phyloP scores from a whole-genome alignment of 2,797 vertebrate genomes.

The Rhinophrynus dorsalis region DNA sequence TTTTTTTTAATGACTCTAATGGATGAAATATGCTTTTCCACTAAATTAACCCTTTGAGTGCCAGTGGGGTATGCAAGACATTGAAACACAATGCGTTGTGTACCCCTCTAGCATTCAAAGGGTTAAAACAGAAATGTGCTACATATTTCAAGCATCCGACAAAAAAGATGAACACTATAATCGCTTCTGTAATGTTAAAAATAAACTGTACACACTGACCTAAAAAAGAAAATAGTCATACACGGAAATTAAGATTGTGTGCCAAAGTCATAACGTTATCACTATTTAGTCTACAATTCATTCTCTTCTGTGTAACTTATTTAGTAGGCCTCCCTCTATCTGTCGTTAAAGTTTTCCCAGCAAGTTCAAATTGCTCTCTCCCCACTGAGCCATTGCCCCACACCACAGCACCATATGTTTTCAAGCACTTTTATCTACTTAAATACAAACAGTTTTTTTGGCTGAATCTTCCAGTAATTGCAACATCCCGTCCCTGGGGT shows the following conservation, averaged over 20 bases:
- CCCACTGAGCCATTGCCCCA: slow-evolving; percentile 42
- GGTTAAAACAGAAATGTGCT: too few species aligned
- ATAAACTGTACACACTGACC: too few species aligned
- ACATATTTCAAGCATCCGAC: too few species aligned
- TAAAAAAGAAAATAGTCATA: too few species aligned
- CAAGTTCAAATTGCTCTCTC: slow-evolving; percentile 16
- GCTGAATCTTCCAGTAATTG: slow-evolving; percentile 64
- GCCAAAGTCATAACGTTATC: neutral
- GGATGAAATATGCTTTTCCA: too few species aligned
- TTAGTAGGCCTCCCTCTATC: neutral
- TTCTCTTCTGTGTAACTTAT: slow-evolving; percentile 8
- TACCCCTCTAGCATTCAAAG: too few species aligned
- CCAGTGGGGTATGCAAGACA: too few species aligned
- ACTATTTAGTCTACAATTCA: slow-evolving; percentile 38
- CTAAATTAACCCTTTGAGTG: too few species aligned
- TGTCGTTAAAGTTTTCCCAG: neutral
- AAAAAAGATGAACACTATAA: too few species aligned
- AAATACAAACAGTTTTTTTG: slow-evolving; percentile 63
- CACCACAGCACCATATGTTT: slow-evolving; percentile 60
- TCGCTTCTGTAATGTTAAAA: too few species aligned
- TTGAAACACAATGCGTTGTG: too few species aligned
- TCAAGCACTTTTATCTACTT: slow-evolving; percentile 74
- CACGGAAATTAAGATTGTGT: neutral
- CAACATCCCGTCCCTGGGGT: slow-evolving; percentile 70
- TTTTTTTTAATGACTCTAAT: too few species aligned